Conservation (phyloP, 2,113 vertebrate genomes). For the Gulo gulo region DNA sequence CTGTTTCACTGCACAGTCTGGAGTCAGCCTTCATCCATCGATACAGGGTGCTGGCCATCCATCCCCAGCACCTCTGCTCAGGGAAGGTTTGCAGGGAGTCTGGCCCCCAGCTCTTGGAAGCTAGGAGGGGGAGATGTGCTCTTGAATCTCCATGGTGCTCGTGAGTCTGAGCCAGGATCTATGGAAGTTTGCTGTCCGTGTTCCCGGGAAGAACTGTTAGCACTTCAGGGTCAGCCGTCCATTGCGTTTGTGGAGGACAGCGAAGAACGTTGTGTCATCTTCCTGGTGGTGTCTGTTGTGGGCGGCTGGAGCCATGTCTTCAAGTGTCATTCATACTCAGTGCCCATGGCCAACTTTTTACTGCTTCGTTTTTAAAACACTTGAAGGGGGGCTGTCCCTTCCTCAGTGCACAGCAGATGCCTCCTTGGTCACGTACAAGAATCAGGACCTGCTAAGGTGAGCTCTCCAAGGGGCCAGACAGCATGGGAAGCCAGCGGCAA, state of each 20-base stretch:
- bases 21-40: not conserved
- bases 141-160: not conserved
- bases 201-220: not conserved
- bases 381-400: too few relatives aligned
- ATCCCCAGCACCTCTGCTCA: too few relatives aligned
- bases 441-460: not conserved
- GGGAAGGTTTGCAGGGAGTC: not conserved
- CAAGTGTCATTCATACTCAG: not conserved
- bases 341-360: fast-evolving
- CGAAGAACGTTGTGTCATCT: fast-evolving
- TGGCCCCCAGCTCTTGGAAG: not conserved
- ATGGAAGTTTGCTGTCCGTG: not conserved
- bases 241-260: not conserved
- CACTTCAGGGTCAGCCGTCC: not conserved
- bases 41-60: too few relatives aligned
- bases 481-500: too few relatives aligned
- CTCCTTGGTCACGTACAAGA: too few relatives aligned
- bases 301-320: not conserved
- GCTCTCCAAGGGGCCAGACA: not conserved
- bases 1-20: not conserved
- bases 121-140: not conserved
- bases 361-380: not conserved
- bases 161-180: not conserved
- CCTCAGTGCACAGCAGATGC: not conserved
- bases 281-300: not conserved